These are phyloP conservation scores for Drosophila leonis DNA, from an alignment of 2,888 invertebrate species.

Conservation along the genomic window DNA sequence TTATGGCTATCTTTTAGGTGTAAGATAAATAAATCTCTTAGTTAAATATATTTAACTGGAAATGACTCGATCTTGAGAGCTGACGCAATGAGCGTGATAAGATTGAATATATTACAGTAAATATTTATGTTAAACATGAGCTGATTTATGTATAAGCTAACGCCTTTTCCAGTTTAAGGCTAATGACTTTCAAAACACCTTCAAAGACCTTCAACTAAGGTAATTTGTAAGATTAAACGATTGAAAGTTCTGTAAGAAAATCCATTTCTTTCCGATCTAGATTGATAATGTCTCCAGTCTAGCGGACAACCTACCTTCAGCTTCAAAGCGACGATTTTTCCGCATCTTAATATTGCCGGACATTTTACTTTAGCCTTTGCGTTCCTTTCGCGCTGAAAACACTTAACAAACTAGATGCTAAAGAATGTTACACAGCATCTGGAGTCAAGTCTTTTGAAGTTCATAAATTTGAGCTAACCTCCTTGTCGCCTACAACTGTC, in stretches of 20 bases:
- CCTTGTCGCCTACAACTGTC: slow-evolving; percentile 4
- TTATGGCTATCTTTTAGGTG: background rate
- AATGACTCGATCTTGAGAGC: background rate
- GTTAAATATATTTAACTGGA: background rate
- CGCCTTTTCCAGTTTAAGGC: slow-evolving; percentile 10
- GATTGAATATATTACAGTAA: background rate
- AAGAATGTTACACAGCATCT: background rate
- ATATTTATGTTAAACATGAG: slow-evolving; percentile 17
- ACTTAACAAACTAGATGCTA: slow-evolving; percentile 17
- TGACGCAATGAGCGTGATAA: background rate
- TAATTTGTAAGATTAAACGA: too few species aligned
- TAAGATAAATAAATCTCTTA: background rate
- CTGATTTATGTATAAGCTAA: background rate
- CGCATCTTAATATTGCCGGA: slow-evolving; percentile 2
- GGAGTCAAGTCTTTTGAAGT: background rate
- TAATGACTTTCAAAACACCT: slow-evolving; percentile 14
- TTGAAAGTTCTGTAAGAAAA: too few species aligned
- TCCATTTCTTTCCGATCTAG: too few species aligned
- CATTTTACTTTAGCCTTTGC: slow-evolving; percentile 11
- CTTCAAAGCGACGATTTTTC: slow-evolving; percentile 51
- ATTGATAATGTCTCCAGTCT: background rate
- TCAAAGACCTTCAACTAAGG: background rate
- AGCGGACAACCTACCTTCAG: slow-evolving; percentile 29
- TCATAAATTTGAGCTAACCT: slow-evolving; percentile 29
- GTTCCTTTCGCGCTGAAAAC: slow-evolving; percentile 4